Conservation (phyloP, 2,888 invertebrate genomes). For the Abrostola triplasia region DNA sequence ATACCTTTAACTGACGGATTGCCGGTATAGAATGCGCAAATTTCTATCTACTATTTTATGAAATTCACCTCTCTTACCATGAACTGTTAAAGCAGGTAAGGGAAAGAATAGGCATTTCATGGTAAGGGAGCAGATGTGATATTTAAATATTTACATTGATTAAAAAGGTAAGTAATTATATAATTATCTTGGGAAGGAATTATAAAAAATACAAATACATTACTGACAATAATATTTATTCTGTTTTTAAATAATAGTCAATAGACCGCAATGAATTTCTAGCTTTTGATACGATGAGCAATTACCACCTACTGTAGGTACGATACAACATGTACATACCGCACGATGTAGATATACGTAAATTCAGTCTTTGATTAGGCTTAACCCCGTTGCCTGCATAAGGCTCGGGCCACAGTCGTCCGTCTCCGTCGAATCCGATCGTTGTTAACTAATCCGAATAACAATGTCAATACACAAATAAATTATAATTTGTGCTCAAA, state of each 20-base stretch:
- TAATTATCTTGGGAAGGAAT: background rate
- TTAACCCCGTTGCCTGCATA: slow-evolving; percentile 61
- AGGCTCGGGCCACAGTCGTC: slow-evolving; percentile 54
- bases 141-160: too few species aligned
- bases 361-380: slow-evolving; percentile 87
- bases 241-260: slow-evolving; percentile 78
- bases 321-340: slow-evolving; percentile 64
- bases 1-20: too few species aligned
- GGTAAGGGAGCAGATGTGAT: too few species aligned
- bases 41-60: too few species aligned
- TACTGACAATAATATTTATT: slow-evolving; percentile 65
- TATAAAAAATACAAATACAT: slow-evolving; percentile 5
- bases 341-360: slow-evolving; percentile 76
- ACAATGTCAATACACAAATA: slow-evolving; percentile 62
- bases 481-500: slow-evolving; percentile 72
- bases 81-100: too few species aligned
- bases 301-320: slow-evolving; percentile 69
- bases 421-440: slow-evolving; percentile 66
- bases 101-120: too few species aligned
- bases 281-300: slow-evolving; percentile 83
- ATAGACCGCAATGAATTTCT: slow-evolving; percentile 83
- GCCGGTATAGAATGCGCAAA: too few species aligned
- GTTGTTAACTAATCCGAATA: slow-evolving; percentile 63
- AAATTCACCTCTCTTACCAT: too few species aligned
- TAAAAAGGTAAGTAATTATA: background rate